A percentile compares a stretch with the other conserved stretches of the same genome.
These are phyloP conservation scores for Pelagia noctiluca DNA, from an alignment of 30 jellyfish, hydroid and myxozoan genomes.

Conservation along the genomic window DNA sequence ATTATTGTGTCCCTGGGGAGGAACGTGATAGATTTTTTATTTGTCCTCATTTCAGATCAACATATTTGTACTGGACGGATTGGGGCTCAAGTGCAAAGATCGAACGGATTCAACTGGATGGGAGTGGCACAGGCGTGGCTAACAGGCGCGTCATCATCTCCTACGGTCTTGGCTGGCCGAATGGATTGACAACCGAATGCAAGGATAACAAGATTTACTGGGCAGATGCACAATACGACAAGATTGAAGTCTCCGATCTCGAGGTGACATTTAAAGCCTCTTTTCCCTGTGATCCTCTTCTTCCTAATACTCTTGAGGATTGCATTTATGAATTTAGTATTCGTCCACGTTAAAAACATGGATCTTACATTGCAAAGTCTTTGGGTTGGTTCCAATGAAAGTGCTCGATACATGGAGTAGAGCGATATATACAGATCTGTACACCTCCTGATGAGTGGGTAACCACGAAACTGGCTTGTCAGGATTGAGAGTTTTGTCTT, in stretches of 20 bases:
- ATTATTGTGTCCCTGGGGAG: no score
- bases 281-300: no score
- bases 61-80: constrained; percentile 70
- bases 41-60: constrained; percentile 14
- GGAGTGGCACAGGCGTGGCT: constrained; percentile 14
- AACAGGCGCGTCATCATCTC: constrained; percentile 49
- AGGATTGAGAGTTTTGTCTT: neutral
- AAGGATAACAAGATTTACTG: constrained; percentile 37
- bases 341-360: no score
- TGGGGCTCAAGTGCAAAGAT: constrained; percentile 74
- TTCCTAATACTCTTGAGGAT: no score
- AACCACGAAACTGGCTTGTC: neutral
- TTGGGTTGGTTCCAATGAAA: no score
- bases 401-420: no score
- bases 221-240: constrained; percentile 78
- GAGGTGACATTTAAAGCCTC: no score
- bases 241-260: constrained; percentile 69
- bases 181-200: constrained; percentile 65
- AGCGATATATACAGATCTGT: no score
- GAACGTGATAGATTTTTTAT: no score
- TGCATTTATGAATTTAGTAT: no score
- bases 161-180: constrained; percentile 72
- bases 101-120: constrained; percentile 57
- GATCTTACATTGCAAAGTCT: no score
- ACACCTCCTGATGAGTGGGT: no score